A percentile compares a stretch with the other conserved stretches of the same genome.
Evolutionary conservation across 1,140 invertebrate genomes (phyloP).

Genomic region (Neotoxoptera formosana): DNA sequence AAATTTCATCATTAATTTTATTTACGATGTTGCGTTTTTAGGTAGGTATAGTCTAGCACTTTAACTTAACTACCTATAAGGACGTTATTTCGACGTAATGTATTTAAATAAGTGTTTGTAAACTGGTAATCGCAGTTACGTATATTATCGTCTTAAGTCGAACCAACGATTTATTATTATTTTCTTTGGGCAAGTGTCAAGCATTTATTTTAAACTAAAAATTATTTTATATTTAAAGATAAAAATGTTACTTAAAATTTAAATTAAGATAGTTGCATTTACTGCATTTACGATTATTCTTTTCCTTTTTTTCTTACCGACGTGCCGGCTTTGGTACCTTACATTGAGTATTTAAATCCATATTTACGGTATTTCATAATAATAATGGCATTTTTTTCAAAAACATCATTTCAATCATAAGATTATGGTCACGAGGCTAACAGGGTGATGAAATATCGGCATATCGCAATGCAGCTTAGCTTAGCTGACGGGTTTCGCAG

Average conservation of each 20-base stretch:
- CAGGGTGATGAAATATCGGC: not conserved
- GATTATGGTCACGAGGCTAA: not conserved
- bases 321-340: not conserved
- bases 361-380: not conserved
- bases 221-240: too few species aligned
- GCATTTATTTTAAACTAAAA: too few species aligned
- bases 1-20: not conserved
- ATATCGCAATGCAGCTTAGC: too few species aligned
- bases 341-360: not conserved
- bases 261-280: not conserved
- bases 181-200: too few species aligned
- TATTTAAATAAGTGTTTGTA: not conserved
- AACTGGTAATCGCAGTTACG: too few species aligned
- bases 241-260: not conserved
- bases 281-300: not conserved
- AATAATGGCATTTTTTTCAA: not conserved
- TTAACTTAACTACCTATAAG: not conserved
- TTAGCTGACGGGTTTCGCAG: not conserved
- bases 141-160: too few species aligned
- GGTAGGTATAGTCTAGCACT: not conserved
- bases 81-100: not conserved
- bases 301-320: too few species aligned
- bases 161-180: too few species aligned
- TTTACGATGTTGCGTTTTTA: not conserved
- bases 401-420: not conserved